Evolutionary conservation across 2,113 vertebrate species (phyloP).

Genomic region (Hippocampus guttulatus): DNA sequence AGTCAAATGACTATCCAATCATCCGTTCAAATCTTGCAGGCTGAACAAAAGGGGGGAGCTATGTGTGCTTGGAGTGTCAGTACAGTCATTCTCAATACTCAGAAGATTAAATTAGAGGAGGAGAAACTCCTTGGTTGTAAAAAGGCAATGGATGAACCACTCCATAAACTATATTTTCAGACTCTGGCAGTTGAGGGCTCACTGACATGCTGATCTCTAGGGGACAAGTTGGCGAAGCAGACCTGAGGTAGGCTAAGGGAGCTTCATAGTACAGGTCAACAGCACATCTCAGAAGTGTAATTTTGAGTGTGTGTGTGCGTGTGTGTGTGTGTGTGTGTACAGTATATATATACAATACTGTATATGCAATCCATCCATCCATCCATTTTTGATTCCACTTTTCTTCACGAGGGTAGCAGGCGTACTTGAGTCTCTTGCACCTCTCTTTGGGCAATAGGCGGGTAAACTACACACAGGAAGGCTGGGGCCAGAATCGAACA

Average conservation of each 20-base stretch:
- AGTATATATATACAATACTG: too few relatives aligned
- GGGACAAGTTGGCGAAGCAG: conserved; percentile 27
- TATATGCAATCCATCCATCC: too few relatives aligned
- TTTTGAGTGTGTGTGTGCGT: conserved; percentile 14
- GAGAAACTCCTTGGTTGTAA: conserved; percentile 32
- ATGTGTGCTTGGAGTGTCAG: conserved; percentile 1
- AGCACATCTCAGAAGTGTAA: conserved; percentile 55
- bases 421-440: too few relatives aligned
- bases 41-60: neutral
- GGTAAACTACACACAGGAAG: too few relatives aligned
- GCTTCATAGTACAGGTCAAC: conserved; percentile 40
- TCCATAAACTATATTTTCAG: conserved; percentile 43
- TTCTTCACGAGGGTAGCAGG: too few relatives aligned
- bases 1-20: neutral
- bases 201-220: conserved; percentile 35
- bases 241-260: conserved; percentile 39
- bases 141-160: conserved; percentile 33
- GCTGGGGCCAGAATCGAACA: too few relatives aligned
- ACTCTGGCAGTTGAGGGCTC: conserved; percentile 39
- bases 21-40: neutral
- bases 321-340: too few relatives aligned
- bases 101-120: conserved; percentile 65
- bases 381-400: too few relatives aligned
- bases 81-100: conserved; percentile 50
- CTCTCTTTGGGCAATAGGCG: too few relatives aligned